Base-by-base conservation (phyloP, 1,140 invertebrate genomes). In the Drosophila ficusphila region DNA sequence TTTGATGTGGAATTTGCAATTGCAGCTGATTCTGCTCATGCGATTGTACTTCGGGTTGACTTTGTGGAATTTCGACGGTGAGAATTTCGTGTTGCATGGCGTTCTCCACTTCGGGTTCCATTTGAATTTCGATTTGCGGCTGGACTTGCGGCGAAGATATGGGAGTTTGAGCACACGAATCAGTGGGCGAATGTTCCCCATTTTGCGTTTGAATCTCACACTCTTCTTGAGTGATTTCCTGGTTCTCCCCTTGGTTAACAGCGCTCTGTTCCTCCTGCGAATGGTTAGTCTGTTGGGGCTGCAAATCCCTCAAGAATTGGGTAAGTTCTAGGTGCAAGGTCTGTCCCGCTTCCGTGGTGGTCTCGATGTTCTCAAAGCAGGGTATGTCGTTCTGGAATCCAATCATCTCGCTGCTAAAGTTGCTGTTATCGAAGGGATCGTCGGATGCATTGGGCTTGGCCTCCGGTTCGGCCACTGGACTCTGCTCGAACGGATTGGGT, bases 331-430 rank as follows among this genome's bases (percentile, higher is more conserved):
- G 12, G 11, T 86, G 82, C 70, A 88, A 48, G 12, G 57, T 88
- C 27, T 76, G 57, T 18, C 73, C 77, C 11, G 58, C 48, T 14
- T 74, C 69, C 0, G 57, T 52, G 4, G 64, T 44, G 5, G 69
- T 14, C 4, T 78, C 76, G 16, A 90, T 90, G 9, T 77, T 90
- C 56, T 90, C 89, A 46, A 90, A 90, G 27, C 89, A 90, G 6
- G 89, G 89, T 57, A 90, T 90, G 51, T 90, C 85, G 61, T 90
- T 90, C 42, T 90, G 89, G 23, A 90, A 90, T 11, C 89, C 89
- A 38, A 90, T 90, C 9, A 90, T 69, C 25, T 88, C 83, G 25
- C 68, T 86, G 42, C 49, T 58, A 42, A 85, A 85, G 33, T 67
- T 79, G 51, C 52, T 86, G 36, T 83, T 79, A 9, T 85, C 71